Evolutionary conservation across 2,113 vertebrate species (phyloP).

Genomic region (Riparia riparia): DNA sequence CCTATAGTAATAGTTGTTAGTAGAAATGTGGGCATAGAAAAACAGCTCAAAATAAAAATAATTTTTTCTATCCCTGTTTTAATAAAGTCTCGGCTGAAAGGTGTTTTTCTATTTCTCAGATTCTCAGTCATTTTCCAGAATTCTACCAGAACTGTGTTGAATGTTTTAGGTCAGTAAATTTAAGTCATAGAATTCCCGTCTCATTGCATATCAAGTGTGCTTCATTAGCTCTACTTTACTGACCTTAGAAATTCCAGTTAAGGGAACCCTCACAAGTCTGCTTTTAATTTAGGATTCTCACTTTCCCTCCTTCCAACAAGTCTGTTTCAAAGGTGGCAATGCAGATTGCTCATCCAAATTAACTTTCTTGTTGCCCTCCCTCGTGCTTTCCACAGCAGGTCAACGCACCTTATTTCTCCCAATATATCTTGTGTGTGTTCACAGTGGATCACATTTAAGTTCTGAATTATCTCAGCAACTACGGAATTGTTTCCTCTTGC

Average conservation of each 20-base stretch:
- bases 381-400: not conserved
- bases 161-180: not conserved
- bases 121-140: not conserved
- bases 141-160: not conserved
- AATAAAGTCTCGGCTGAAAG: not conserved
- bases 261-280: not conserved
- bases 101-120: not conserved
- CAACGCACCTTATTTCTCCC: fast-evolving
- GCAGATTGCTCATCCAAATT: not conserved
- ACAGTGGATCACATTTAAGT: not conserved
- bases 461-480: not conserved
- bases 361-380: not conserved
- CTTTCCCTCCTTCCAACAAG: not conserved
- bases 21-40: not conserved
- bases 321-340: not conserved
- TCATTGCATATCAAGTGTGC: not conserved
- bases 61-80: not conserved
- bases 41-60: not conserved
- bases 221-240: not conserved
- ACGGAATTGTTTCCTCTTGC: not conserved
- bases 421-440: fast-evolving
- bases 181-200: not conserved
- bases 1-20: not conserved
- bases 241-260: not conserved
- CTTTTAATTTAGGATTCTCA: not conserved